Base-by-base conservation (phyloP, 2,113 vertebrate genomes). In the Indicator indicator region DNA sequence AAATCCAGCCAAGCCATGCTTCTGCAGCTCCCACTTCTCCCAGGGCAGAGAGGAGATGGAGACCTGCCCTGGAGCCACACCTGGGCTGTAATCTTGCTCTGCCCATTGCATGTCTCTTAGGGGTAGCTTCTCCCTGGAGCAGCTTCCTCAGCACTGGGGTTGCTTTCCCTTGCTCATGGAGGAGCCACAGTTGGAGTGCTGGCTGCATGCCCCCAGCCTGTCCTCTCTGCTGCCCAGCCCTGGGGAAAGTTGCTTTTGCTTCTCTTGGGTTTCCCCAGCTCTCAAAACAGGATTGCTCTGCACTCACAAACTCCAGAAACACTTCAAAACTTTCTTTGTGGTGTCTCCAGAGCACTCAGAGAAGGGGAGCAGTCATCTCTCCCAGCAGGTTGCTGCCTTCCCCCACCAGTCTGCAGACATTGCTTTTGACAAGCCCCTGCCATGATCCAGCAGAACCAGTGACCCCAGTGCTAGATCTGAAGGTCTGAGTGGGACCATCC, bases 201-300 rank as follows among this genome's bases (percentile, higher is more conserved):
- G 9, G 40, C 11, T 0, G 1, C 5, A 3, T 24, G 58, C 12
- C 38, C n/a, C 1, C 4, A 6, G 32, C 44, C 23, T 0, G 2
- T 73, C 56, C 30, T 42, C 46, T 78, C 14, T 1, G 0, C 33
- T 2, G 0, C 5, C 15, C 46, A 42, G 16, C 54, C 67, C 62
- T 42, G 67, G 58, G 40, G 19, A 63, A 90, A 33, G 71, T 24
- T 68, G 26, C 23, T 82, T 79, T 86, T 26, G 0, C 12, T 83
- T 38, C 36, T 78, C 21, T 60, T 30, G 18, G 30, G 36, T 81
- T 87, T 58, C 20, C 56, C 44, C 50, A 56, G 24, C 38, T 64
- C 4, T 68, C 59, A 64, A 68, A 73, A 26, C 33, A 33, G 70
- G 32, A 82, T 56, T 3, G 0, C 13, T 81, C 73, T 46, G 4